Conservation (phyloP, 2,797 vertebrate species). For the Karalla daura region DNA sequence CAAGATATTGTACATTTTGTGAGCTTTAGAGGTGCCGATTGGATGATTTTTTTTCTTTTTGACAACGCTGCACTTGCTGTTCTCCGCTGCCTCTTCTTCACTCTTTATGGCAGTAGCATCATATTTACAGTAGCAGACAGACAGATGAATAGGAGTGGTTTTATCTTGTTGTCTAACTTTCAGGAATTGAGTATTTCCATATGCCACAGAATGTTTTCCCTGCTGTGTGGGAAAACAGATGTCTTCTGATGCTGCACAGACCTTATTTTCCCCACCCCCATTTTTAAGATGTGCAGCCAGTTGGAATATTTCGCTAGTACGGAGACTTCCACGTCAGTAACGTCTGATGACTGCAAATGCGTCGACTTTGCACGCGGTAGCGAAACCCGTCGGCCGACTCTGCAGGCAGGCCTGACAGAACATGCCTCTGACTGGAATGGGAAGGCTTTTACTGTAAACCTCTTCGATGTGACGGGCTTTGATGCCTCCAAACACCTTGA, state of each 20-base stretch:
- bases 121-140: neutral
- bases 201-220: neutral
- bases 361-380: slow-evolving; percentile 29
- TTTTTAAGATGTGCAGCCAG: slow-evolving; percentile 1
- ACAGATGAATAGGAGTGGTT: neutral
- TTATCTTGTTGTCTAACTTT: neutral
- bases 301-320: neutral
- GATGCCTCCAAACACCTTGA: slow-evolving; percentile 65
- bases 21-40: neutral
- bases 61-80: neutral
- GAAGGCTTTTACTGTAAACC: slow-evolving; percentile 64
- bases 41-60: neutral
- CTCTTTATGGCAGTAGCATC: too few relatives aligned
- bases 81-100: too few relatives aligned
- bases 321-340: slow-evolving; percentile 15
- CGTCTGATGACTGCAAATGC: slow-evolving; percentile 33
- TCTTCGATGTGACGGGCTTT: slow-evolving; percentile 56
- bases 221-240: neutral
- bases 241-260: neutral
- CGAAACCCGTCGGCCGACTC: slow-evolving; percentile 20
- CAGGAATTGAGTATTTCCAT: neutral
- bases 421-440: slow-evolving; percentile 44
- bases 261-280: neutral
- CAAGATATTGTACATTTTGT: neutral
- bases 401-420: slow-evolving; percentile 41